phyloP scores from a whole-genome alignment of 2,888 invertebrate species.

The Drosophila macrothrix region DNA sequence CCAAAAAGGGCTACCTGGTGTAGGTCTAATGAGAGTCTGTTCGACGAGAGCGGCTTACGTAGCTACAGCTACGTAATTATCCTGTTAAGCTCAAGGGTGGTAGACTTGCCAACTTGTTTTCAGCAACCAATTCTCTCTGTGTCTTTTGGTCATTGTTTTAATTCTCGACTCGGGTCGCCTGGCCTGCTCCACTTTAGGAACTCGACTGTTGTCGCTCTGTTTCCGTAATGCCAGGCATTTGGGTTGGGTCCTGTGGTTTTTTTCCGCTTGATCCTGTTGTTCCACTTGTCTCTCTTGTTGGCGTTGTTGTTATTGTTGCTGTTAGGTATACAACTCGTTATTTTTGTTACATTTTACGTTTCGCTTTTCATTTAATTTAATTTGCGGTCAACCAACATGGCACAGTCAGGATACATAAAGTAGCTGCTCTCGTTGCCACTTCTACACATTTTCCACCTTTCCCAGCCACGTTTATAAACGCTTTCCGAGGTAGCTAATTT shows the following conservation, averaged over 20 bases:
- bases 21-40: conserved; percentile 20
- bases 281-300: conserved; percentile 10
- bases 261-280: conserved; percentile 29
- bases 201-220: conserved; percentile 37
- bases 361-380: conserved; percentile 76
- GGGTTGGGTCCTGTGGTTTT: conserved; percentile 30
- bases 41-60: conserved; percentile 53
- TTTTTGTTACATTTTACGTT: conserved; percentile 54
- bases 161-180: conserved; percentile 18
- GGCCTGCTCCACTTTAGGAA: conserved; percentile 60
- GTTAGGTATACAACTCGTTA: conserved; percentile 62
- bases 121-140: conserved; percentile 21
- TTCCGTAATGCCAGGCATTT: conserved; percentile 55
- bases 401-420: conserved; percentile 56
- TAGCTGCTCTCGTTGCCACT: conserved; percentile 44
- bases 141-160: conserved; percentile 46
- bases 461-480: conserved; percentile 25
- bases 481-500: conserved; percentile 34
- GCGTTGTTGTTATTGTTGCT: conserved; percentile 36
- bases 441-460: neutral
- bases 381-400: conserved; percentile 77
- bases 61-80: conserved; percentile 68
- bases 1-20: conserved; percentile 3
- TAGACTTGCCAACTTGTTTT: conserved; percentile 65
- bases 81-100: conserved; percentile 58